These are phyloP conservation scores for Rhea pennata DNA, from an alignment of 2,113 vertebrate genomes.

Conservation along the genomic window DNA sequence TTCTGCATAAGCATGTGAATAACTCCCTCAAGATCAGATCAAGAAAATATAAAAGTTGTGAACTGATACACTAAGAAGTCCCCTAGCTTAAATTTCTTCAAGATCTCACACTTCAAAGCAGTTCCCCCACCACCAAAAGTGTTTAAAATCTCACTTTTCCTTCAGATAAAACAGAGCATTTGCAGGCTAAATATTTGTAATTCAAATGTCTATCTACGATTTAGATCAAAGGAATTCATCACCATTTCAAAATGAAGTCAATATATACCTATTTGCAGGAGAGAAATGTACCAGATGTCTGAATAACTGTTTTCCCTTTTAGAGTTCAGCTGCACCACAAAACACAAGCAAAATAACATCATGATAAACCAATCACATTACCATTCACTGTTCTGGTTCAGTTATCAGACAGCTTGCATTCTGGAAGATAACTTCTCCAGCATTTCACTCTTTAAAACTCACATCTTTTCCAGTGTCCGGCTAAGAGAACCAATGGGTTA, in stretches of 20 bases:
- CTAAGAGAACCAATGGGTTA: neutral
- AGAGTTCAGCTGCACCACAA: neutral
- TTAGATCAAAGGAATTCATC: neutral
- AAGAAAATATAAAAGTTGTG: neutral
- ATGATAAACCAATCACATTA: neutral
- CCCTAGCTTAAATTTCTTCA: neutral
- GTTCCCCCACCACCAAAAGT: neutral
- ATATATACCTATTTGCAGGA: neutral
- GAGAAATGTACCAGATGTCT: neutral
- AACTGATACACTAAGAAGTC: neutral
- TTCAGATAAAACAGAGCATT: neutral
- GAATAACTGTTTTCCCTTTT: neutral
- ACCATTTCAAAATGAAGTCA: neutral
- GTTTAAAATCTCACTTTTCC: neutral
- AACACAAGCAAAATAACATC: neutral
- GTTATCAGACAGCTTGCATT: neutral
- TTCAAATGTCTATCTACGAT: neutral
- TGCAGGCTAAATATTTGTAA: neutral
- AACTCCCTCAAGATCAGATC: neutral
- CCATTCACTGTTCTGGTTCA: neutral
- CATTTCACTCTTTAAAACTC: neutral
- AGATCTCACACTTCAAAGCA: neutral
- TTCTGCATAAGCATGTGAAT: neutral
- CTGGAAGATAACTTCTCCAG: neutral
- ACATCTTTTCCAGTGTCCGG: neutral